Conservation (phyloP, 1,140 invertebrate genomes). For the Aphidius ervi region DNA sequence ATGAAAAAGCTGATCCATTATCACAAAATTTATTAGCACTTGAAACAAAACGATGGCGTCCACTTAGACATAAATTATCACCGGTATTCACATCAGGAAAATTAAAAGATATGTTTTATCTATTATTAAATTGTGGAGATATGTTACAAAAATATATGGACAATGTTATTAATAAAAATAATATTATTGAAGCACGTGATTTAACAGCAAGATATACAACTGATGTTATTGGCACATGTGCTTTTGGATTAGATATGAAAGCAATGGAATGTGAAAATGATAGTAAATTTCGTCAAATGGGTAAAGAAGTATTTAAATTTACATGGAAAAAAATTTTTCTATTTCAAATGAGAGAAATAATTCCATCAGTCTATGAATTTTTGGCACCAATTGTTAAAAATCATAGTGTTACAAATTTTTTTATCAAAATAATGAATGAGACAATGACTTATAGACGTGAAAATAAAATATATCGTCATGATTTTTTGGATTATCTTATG, state of each 20-base stretch:
- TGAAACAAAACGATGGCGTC: conserved; percentile 30
- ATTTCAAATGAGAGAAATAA: conserved; percentile 29
- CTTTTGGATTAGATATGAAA: conserved; percentile 57
- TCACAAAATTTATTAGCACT: conserved; percentile 41
- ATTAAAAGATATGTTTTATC: conserved; percentile 52
- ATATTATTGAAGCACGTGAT: conserved; percentile 53
- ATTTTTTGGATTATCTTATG: conserved; percentile 57
- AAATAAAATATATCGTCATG: conserved; percentile 54
- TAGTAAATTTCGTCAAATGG: conserved; percentile 50
- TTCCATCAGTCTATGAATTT: conserved; percentile 27
- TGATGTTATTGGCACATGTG: conserved; percentile 56
- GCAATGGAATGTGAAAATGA: conserved; percentile 52
- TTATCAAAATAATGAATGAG: conserved; percentile 45
- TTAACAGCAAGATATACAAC: conserved; percentile 52
- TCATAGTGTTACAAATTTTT: conserved; percentile 48
- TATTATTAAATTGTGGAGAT: conserved; percentile 42
- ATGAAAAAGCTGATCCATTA: conserved; percentile 41
- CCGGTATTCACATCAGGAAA: conserved; percentile 53
- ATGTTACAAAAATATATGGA: conserved; percentile 47
- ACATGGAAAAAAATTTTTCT: conserved; percentile 31
- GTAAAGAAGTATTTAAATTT: conserved; percentile 35
- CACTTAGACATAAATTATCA: conserved; percentile 29
- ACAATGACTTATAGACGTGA: conserved; percentile 50
- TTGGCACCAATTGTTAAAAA: conserved; percentile 25
- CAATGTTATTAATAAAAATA: conserved; percentile 35